Conservation (phyloP, 1,140 invertebrate species). For the Dysdera silvatica region DNA sequence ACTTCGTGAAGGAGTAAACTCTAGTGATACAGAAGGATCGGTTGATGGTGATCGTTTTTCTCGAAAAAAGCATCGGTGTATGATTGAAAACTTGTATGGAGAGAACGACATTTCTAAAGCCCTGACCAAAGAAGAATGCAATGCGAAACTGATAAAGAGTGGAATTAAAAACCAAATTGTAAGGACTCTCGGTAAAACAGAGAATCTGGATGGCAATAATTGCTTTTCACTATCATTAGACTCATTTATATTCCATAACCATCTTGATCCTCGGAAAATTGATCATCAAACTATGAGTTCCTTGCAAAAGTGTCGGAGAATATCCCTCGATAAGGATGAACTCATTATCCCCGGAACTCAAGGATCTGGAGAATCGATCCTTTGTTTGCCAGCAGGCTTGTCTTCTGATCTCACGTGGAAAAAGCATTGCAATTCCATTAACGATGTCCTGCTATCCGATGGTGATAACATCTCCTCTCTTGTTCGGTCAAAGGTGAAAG, state of each 20-base stretch:
- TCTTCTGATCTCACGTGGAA: constrained; percentile 14
- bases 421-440: constrained; percentile 17
- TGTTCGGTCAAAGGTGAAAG: constrained; percentile 7
- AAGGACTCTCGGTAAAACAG: constrained; percentile 6
- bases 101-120: constrained; percentile 13
- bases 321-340: constrained; percentile 27
- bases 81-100: neutral
- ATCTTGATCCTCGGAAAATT: constrained; percentile 27
- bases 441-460: constrained; percentile 12
- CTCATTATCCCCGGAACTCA: constrained; percentile 20
- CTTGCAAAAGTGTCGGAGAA: constrained; percentile 17
- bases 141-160: constrained; percentile 6
- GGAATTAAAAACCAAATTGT: constrained; percentile 9
- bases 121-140: constrained; percentile 22
- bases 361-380: constrained; percentile 15
- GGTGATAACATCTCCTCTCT: neutral
- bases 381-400: constrained; percentile 12
- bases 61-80: constrained; percentile 6
- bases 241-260: constrained; percentile 22
- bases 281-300: constrained; percentile 14
- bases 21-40: constrained; percentile 37
- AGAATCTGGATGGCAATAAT: constrained; percentile 8
- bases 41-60: constrained; percentile 7
- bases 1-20: constrained; percentile 32
- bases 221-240: constrained; percentile 21